Percentiles rank a stretch among this genome's conserved stretches.
phyloP scores from a whole-genome alignment of 2,113 vertebrate species.

The Etia nguti region DNA sequence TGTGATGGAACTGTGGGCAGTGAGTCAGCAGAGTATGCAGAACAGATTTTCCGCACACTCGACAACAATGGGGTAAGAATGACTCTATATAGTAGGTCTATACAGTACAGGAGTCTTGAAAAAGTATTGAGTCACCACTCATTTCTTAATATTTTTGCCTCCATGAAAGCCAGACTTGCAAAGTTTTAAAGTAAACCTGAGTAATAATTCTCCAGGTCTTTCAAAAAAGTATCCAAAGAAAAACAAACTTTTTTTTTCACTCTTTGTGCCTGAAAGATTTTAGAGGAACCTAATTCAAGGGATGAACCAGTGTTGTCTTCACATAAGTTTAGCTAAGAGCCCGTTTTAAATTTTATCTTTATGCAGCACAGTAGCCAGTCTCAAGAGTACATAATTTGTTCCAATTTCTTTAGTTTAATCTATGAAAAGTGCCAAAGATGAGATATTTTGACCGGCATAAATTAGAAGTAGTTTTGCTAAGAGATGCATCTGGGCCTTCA shows the following conservation, averaged over 20 bases:
- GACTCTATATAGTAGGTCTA: background rate
- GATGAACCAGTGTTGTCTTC: background rate
- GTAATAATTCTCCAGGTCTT: background rate
- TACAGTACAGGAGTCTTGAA: background rate
- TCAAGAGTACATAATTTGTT: background rate
- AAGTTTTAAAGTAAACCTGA: background rate
- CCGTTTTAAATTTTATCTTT: background rate
- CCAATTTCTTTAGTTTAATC: background rate
- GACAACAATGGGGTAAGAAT: conserved; percentile 62
- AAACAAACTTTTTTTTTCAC: background rate
- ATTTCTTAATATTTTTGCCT: background rate
- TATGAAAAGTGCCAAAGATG: fast-evolving
- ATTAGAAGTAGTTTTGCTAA: background rate
- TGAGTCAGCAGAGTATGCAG: conserved; percentile 52
- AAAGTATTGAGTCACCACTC: background rate
- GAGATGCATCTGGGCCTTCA: background rate
- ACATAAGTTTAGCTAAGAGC: fast-evolving
- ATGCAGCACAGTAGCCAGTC: background rate
- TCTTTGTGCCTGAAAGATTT: background rate
- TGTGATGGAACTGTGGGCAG: conserved; percentile 61
- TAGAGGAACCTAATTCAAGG: background rate
- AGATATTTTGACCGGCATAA: background rate
- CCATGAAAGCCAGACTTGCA: background rate
- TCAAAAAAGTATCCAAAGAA: background rate
- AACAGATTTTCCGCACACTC: conserved; percentile 66